These are phyloP conservation scores for Coregonus sp. DNA, from an alignment of 2,797 vertebrate genomes.

Conservation along the genomic window DNA sequence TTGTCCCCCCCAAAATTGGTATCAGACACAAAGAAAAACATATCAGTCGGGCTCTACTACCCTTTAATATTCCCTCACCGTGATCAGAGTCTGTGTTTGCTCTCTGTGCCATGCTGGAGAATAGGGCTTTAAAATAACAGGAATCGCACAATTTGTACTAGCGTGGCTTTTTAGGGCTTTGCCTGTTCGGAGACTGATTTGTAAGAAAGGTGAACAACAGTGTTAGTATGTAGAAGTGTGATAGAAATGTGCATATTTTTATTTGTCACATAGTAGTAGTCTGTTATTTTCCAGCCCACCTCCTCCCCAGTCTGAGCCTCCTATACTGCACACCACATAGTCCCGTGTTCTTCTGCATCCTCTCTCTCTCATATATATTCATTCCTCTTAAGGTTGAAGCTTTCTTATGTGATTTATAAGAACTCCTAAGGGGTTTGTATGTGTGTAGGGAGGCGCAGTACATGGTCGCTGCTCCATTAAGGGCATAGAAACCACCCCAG, in stretches of 20 bases:
- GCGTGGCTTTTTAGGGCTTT: too few relatives aligned
- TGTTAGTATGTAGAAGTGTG: too few relatives aligned
- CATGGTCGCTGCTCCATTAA: conserved; percentile 47
- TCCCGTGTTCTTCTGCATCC: not conserved
- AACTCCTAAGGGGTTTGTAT: not conserved
- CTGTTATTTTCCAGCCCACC: not conserved
- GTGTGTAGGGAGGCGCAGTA: conserved; percentile 36
- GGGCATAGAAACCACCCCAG: conserved; percentile 53
- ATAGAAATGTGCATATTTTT: too few relatives aligned
- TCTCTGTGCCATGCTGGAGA: not conserved
- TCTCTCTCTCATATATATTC: too few relatives aligned
- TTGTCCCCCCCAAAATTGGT: too few relatives aligned
- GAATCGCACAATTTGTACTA: too few relatives aligned
- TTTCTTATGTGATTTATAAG: not conserved
- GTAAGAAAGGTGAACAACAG: too few relatives aligned
- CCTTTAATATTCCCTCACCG: not conserved
- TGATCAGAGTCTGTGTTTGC: not conserved
- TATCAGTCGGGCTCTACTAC: too few relatives aligned
- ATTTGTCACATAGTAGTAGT: not conserved
- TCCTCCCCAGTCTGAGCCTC: not conserved
- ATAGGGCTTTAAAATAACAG: too few relatives aligned
- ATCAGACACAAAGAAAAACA: too few relatives aligned
- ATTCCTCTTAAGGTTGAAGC: too few relatives aligned
- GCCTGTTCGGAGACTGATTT: too few relatives aligned
- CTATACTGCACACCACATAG: not conserved